Base-by-base conservation (phyloP, 2,888 invertebrate genomes). In the Hecatera dysodea region DNA sequence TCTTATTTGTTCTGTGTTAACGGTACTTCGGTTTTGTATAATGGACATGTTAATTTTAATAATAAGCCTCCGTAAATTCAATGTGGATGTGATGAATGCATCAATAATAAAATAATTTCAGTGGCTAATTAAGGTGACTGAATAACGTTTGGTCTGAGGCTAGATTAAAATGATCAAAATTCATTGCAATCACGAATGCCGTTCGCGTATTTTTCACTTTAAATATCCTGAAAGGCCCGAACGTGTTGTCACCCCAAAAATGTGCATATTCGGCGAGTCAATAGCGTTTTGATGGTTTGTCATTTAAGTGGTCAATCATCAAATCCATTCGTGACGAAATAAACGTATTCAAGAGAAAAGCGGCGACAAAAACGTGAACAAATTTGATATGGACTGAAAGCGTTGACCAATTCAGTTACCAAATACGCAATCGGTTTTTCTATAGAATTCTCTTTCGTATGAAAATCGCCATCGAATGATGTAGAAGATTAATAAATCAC, bases 381-480 rank as follows among this genome's bases (percentile, higher is more conserved):
- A 72, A 78, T 76, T 80, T 67, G 62, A 71, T 61, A 77, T 59
- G 61, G 62, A 60, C 65, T 65, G 61, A 80, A 78, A 83, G 33
- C 72, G 39, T 81, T 84, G 78, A 67, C 72, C 76, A 84, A 81
- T 84, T 75, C 67, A 36, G 72, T 83, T 73, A 72, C 63, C 62
- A 78, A 78, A 82, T 76, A 73, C 53, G 65, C 74, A 74, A 82
- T 78, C 72, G 50, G 29, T 19, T 65, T 79, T 81, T 84, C 72
- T 74, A 63, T 55, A 69, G 61, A 72, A 75, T 70, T 72, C 63
- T 72, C 57, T 60, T 52, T 39, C 50, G 27, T 79, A 67, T 70
- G 39, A 64, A 67, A 74, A 64, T 69, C 44, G 48, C 27, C 27
- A 62, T 71, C 42, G 33, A 67, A 53, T 29, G 6, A 46, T 36